Conservation (phyloP, 92 coral and sea anemone genomes). For the Scolanthus callimorphus region DNA sequence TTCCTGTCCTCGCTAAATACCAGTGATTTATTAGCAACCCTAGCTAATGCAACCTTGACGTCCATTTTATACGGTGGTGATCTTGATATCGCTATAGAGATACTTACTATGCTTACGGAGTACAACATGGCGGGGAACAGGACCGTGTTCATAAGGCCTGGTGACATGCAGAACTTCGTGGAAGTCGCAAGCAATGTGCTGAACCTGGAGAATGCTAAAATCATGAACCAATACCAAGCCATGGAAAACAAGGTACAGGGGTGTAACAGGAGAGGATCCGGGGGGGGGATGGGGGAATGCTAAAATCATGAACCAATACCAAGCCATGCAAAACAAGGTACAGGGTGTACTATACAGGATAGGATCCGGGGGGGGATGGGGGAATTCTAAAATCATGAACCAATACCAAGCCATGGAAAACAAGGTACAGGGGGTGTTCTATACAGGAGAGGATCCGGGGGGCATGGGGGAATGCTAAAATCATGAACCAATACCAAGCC, state of each 20-base stretch:
- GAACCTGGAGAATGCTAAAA: slow-evolving; percentile 24
- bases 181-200: slow-evolving; percentile 57
- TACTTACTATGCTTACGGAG: slow-evolving; percentile 38
- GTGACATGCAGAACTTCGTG: slow-evolving; percentile 43
- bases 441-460: no score
- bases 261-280: no score
- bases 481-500: slow-evolving; percentile 39
- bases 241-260: slow-evolving; percentile 11
- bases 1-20: slow-evolving; percentile 34
- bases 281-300: no score
- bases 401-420: slow-evolving; percentile 9
- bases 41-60: slow-evolving; percentile 21
- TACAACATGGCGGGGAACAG: slow-evolving; percentile 27
- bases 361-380: no score
- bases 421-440: no score
- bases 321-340: slow-evolving; percentile 10
- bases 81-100: slow-evolving; percentile 31
- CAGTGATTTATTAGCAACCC: slow-evolving; percentile 23
- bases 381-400: slow-evolving; percentile 39
- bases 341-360: no score
- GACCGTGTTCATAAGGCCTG: slow-evolving; percentile 7
- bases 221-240: slow-evolving; percentile 39
- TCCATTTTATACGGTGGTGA: slow-evolving; percentile 54
- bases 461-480: slow-evolving; percentile 16
- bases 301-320: slow-evolving; percentile 35